phyloP scores from a whole-genome alignment of 2,113 vertebrate species.

The Menura novaehollandiae region DNA sequence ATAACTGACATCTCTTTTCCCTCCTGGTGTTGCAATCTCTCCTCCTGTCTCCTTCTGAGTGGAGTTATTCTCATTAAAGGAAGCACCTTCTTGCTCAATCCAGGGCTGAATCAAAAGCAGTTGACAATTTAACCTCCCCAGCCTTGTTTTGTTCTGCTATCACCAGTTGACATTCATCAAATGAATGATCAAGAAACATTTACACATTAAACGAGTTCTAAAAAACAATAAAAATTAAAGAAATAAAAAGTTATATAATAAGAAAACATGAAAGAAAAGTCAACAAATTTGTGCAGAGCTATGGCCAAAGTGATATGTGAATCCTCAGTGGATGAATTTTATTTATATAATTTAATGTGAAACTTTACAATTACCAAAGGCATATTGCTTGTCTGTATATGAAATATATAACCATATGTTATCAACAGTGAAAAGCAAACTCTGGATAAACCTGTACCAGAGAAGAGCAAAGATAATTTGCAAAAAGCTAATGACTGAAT shows the following conservation, averaged over 20 bases:
- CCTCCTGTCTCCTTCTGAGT: background rate
- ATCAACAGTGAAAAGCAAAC: background rate
- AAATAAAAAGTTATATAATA: slow-evolving; percentile 14
- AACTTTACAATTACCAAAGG: slow-evolving; percentile 24
- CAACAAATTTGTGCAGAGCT: background rate
- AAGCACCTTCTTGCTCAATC: background rate
- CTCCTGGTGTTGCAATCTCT: background rate
- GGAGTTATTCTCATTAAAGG: background rate
- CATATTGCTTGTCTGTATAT: background rate
- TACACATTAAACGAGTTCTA: background rate
- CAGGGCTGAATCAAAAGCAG: background rate
- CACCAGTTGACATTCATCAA: background rate
- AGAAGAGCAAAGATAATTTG: background rate
- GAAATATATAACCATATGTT: slow-evolving; percentile 27
- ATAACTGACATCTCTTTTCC: background rate
- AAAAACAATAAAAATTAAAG: background rate
- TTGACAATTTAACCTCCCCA: background rate
- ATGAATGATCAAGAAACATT: background rate
- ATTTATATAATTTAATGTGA: slow-evolving; percentile 54
- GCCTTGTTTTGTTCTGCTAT: background rate
- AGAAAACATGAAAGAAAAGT: background rate
- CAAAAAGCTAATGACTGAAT: background rate
- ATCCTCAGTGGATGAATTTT: slow-evolving; percentile 24
- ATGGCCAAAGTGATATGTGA: background rate
- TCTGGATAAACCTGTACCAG: background rate